A percentile compares a stretch with the other conserved stretches of the same genome.
phyloP scores from a whole-genome alignment of 92 coral and sea anemone genomes.

The Epizoanthus illoricatus region DNA sequence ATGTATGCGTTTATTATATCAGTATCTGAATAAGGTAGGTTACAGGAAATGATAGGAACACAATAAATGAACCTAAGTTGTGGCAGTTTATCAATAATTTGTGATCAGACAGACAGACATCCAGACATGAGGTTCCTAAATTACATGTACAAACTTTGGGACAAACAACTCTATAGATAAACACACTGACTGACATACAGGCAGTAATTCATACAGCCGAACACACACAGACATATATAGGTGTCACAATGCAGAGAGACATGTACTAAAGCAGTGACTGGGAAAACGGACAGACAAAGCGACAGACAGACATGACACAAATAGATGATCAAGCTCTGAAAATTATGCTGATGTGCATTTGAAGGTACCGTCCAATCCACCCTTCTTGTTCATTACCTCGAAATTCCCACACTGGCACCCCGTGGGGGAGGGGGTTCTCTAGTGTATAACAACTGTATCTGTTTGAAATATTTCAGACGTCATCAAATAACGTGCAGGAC shows the following conservation, averaged over 20 bases:
- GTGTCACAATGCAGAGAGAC: too few relatives aligned
- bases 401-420: neutral
- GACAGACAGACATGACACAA: too few relatives aligned
- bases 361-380: neutral
- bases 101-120: neutral
- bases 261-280: too few relatives aligned
- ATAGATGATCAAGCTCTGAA: too few relatives aligned
- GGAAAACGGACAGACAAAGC: too few relatives aligned
- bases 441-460: neutral
- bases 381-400: neutral
- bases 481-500: constrained; percentile 96
- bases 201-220: neutral
- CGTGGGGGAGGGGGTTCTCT: neutral
- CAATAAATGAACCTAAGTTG: too few relatives aligned
- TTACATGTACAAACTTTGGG: neutral
- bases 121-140: neutral
- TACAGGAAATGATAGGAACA: too few relatives aligned
- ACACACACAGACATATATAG: too few relatives aligned
- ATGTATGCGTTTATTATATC: too few relatives aligned
- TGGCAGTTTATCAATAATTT: too few relatives aligned
- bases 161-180: neutral
- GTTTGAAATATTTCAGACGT: constrained; percentile 52
- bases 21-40: too few relatives aligned
- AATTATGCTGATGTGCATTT: neutral
- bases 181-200: neutral